phyloP scores from a whole-genome alignment of 1,140 invertebrate species.

The Grapholita molesta region DNA sequence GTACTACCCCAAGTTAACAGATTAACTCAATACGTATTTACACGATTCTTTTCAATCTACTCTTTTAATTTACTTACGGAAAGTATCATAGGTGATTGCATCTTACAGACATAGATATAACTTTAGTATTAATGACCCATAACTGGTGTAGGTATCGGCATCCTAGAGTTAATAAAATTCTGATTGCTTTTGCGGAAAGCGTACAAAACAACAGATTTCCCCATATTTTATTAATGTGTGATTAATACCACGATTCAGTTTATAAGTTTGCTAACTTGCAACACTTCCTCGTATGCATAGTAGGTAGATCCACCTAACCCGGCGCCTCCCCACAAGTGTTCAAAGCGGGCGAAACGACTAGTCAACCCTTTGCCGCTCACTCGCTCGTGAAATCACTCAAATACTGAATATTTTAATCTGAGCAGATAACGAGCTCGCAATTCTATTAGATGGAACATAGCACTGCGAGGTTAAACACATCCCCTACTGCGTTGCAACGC shows the following conservation, averaged over 20 bases:
- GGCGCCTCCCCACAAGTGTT: slow-evolving; percentile 67
- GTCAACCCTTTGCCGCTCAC: slow-evolving; percentile 76
- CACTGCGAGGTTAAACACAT: slow-evolving; percentile 67
- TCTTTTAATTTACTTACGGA: too few species aligned
- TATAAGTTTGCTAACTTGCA: slow-evolving; percentile 41
- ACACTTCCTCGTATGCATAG: slow-evolving; percentile 61
- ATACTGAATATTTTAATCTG: slow-evolving; percentile 78
- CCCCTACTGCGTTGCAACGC: slow-evolving; percentile 32
- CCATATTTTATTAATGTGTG: background rate
- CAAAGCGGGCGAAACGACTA: slow-evolving; percentile 73
- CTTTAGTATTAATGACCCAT: too few species aligned
- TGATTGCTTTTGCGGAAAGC: too few species aligned
- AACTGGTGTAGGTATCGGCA: too few species aligned
- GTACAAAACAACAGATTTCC: too few species aligned
- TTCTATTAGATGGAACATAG: slow-evolving; percentile 77
- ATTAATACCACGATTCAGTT: slow-evolving; percentile 7
- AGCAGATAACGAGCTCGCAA: slow-evolving; percentile 77
- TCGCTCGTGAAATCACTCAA: slow-evolving; percentile 78
- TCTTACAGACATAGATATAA: too few species aligned
- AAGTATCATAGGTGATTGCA: too few species aligned
- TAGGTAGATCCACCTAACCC: slow-evolving; percentile 43
- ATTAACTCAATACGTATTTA: too few species aligned
- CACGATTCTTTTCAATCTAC: too few species aligned
- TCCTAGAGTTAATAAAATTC: too few species aligned
- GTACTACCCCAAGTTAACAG: too few species aligned